A percentile compares a stretch with the other conserved stretches of the same genome.
Evolutionary conservation across 2,113 vertebrate genomes (phyloP).

Genomic region (Candoia aspera): DNA sequence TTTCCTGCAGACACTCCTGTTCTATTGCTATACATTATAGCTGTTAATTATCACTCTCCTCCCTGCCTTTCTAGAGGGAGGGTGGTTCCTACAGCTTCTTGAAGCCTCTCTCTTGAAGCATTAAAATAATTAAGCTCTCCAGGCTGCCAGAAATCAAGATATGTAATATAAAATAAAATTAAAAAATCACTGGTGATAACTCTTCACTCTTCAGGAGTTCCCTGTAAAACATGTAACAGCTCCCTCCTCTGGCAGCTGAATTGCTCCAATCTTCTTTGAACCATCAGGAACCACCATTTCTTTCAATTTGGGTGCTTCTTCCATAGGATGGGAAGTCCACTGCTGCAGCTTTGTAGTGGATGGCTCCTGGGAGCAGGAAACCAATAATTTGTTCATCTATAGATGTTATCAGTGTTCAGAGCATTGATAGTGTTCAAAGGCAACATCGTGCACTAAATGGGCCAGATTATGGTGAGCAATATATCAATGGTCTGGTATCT

Average conservation of each 20-base stretch:
- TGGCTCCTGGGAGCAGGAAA: neutral
- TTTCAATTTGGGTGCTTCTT: neutral
- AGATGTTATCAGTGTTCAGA: neutral
- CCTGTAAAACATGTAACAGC: neutral
- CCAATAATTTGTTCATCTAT: neutral
- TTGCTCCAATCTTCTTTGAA: neutral
- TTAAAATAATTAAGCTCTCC: neutral
- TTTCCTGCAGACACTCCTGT: neutral
- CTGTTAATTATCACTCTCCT: neutral
- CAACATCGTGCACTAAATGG: neutral
- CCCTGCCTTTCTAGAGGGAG: neutral
- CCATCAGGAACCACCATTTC: neutral
- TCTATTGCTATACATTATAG: neutral
- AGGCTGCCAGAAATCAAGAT: neutral
- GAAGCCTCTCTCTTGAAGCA: neutral
- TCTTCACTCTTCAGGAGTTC: neutral
- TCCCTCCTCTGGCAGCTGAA: neutral
- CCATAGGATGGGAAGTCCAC: neutral
- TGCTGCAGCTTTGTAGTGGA: neutral
- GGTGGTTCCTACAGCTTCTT: neutral
- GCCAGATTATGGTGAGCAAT: neutral
- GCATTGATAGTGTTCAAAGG: neutral
- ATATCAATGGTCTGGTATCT: neutral
- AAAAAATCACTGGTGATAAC: neutral
- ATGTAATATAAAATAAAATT: neutral